These are phyloP conservation scores for Streptopelia turtur DNA, from an alignment of 2,797 vertebrate genomes.

Conservation along the genomic window DNA sequence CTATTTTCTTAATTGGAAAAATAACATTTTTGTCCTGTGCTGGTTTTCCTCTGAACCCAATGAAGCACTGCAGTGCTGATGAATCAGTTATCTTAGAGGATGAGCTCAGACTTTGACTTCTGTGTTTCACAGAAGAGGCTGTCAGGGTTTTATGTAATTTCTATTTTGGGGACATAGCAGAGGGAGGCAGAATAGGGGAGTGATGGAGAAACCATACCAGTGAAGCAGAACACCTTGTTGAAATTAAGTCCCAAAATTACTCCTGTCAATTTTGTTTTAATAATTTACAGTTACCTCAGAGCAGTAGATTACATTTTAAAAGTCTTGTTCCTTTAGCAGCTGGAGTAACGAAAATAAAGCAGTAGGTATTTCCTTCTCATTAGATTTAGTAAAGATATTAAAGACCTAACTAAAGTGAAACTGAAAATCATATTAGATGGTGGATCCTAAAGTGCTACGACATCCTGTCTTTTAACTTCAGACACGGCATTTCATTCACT, in stretches of 20 bases:
- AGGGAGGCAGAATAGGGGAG: neutral
- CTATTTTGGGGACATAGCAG: neutral
- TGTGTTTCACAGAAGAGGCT: neutral
- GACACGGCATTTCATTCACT: conserved; percentile 51
- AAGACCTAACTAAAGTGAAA: conserved; percentile 10
- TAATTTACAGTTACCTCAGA: neutral
- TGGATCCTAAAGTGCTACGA: conserved; percentile 41
- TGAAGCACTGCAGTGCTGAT: neutral
- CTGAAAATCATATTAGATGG: neutral
- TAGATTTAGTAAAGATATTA: neutral
- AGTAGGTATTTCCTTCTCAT: neutral
- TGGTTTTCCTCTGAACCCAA: neutral
- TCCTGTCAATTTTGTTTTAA: neutral
- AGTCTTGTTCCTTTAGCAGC: neutral
- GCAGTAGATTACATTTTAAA: neutral
- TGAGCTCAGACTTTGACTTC: conserved; percentile 21
- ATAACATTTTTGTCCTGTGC: neutral
- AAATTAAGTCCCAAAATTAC: conserved; percentile 1
- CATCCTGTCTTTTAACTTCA: conserved; percentile 58
- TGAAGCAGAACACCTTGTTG: conserved; percentile 5
- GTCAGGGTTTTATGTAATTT: neutral
- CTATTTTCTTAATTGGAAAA: neutral
- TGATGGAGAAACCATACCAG: neutral
- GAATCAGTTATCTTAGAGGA: neutral
- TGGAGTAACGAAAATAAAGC: neutral